phyloP scores from a whole-genome alignment of 37 sponge, comb jelly and placozoan species.

The Bolinopsis microptera region DNA sequence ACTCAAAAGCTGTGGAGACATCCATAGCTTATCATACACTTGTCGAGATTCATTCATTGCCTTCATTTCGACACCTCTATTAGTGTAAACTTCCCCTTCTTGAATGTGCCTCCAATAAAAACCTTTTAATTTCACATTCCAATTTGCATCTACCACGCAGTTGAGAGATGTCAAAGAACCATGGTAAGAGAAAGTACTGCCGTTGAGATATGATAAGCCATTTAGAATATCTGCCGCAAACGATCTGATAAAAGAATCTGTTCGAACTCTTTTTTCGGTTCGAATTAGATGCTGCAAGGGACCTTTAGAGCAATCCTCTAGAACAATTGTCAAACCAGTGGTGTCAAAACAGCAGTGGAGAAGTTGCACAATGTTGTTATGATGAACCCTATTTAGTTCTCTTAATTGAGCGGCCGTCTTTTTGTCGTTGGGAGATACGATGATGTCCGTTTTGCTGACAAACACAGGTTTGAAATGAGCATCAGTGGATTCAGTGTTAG shows the following conservation, averaged over 20 bases:
- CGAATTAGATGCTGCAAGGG: slow-evolving; percentile 18
- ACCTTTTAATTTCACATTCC: slow-evolving; percentile 43
- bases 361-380: slow-evolving; percentile 17
- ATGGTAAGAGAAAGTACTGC: slow-evolving; percentile 2
- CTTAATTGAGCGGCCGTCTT: neutral
- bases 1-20: neutral
- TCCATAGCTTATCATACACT: slow-evolving; percentile 6
- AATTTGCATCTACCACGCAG: slow-evolving; percentile 54
- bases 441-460: neutral
- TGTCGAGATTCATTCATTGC: neutral
- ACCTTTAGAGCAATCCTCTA: slow-evolving; percentile 17
- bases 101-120: slow-evolving; percentile 2
- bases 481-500: neutral
- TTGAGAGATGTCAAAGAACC: slow-evolving; percentile 45
- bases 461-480: neutral
- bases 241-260: slow-evolving; percentile 19
- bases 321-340: neutral
- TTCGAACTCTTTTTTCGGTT: neutral
- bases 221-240: slow-evolving; percentile 15
- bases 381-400: slow-evolving; percentile 10
- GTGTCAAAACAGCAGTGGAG: neutral
- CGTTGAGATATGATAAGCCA: slow-evolving; percentile 33
- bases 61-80: neutral
- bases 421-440: neutral
- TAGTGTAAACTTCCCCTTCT: neutral